phyloP scores from a whole-genome alignment of 2,888 invertebrate genomes.

The Siphonodentalium dalli region DNA sequence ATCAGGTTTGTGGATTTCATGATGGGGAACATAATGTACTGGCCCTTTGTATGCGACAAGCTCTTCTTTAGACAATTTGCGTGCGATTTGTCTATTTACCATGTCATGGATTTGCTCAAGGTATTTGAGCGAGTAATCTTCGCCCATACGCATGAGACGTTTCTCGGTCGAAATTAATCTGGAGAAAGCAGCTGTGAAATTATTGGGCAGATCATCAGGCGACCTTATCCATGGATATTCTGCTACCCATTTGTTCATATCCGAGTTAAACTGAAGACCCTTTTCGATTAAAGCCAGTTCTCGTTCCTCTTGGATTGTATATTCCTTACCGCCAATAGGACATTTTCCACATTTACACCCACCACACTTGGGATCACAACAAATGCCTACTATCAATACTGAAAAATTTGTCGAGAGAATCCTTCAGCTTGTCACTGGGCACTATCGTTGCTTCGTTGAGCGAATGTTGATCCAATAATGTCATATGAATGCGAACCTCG shows the following conservation, averaged over 20 bases:
- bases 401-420: too few relatives aligned
- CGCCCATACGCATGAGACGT: neutral
- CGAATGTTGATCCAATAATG: neutral
- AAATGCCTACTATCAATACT: too few relatives aligned
- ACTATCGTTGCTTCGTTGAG: neutral
- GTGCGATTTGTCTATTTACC: constrained; percentile 3
- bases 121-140: constrained; percentile 1
- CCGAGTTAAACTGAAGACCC: neutral
- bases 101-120: constrained; percentile 9
- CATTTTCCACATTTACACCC: constrained; percentile 13
- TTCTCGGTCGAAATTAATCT: constrained; percentile 7
- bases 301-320: constrained; percentile 3
- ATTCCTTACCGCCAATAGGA: neutral
- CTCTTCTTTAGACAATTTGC: constrained; percentile 1
- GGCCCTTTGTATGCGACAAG: constrained; percentile 1
- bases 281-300: neutral
- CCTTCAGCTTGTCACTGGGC: too few relatives aligned
- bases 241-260: neutral
- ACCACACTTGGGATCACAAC: constrained; percentile 4
- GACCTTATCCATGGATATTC: constrained; percentile 4
- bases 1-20: too few relatives aligned
- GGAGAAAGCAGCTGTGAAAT: neutral
- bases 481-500: neutral
- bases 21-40: too few relatives aligned
- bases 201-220: constrained; percentile 9